A percentile compares a stretch with the other conserved stretches of the same genome.
Conservation (phyloP, 2,888 invertebrate genomes). For the Megaustenia siamemsis region DNA sequence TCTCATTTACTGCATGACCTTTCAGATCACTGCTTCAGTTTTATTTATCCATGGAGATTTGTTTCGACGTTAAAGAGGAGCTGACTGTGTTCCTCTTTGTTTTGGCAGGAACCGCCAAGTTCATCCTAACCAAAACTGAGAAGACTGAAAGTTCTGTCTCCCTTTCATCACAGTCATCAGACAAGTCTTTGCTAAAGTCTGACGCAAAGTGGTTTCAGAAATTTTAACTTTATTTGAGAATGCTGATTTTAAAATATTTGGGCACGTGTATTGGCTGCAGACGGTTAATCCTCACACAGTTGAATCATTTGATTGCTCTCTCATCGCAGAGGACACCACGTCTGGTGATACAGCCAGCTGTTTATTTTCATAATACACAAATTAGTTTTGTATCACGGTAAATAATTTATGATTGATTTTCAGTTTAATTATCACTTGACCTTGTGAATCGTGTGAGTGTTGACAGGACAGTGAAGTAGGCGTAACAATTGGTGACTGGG, state of each 20-base stretch:
- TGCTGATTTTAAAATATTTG: constrained; percentile 11
- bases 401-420: too few relatives aligned
- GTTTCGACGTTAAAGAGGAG: background rate
- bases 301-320: constrained; percentile 2
- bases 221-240: background rate
- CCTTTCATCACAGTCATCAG: background rate
- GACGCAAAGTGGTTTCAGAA: background rate
- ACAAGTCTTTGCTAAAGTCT: background rate
- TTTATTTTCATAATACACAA: constrained; percentile 22
- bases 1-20: too few relatives aligned
- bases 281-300: background rate
- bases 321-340: background rate
- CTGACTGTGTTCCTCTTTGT: constrained; percentile 41
- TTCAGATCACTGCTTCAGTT: too few relatives aligned
- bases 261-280: background rate
- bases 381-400: constrained; percentile 5
- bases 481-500: too few relatives aligned
- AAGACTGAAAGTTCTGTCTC: background rate
- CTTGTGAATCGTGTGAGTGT: too few relatives aligned
- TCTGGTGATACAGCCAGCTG: background rate
- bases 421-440: too few relatives aligned
- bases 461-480: too few relatives aligned
- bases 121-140: constrained; percentile 36
- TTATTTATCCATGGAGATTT: too few relatives aligned
- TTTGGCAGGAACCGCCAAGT: constrained; percentile 38